Conservation (phyloP, 2,797 vertebrate species). For the Borostomias antarcticus region DNA sequence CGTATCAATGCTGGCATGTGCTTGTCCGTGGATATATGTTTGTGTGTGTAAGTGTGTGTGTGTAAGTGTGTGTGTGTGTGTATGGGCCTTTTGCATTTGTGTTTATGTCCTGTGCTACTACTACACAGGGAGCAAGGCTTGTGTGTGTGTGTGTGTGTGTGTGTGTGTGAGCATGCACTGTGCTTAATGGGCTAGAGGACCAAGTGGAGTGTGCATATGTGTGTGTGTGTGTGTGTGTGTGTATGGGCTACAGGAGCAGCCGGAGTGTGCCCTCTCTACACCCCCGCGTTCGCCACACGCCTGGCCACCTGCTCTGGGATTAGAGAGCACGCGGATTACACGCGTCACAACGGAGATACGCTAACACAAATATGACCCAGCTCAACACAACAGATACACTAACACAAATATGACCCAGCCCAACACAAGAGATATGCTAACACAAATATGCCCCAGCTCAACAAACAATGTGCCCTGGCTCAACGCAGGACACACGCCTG, state of each 20-base stretch:
- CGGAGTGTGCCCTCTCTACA: constrained; percentile 63
- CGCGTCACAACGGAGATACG: constrained; percentile 74
- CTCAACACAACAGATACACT: constrained; percentile 57
- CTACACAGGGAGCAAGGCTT: neutral
- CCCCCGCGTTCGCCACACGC: constrained; percentile 70
- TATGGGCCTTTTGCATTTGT: neutral
- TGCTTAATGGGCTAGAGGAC: neutral
- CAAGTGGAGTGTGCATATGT: constrained; percentile 9
- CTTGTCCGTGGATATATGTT: constrained; percentile 17
- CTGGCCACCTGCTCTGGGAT: constrained; percentile 80
- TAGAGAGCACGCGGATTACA: constrained; percentile 79
- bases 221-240: constrained; percentile 18
- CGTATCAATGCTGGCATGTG: constrained; percentile 38
- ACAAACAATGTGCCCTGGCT: too few species aligned
- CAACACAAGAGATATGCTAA: constrained; percentile 60
- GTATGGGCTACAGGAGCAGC: constrained; percentile 10
- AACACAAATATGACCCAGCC: constrained; percentile 52
- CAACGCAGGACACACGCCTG: too few species aligned
- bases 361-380: constrained; percentile 69
- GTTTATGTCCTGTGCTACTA: constrained; percentile 14
- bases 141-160: constrained; percentile 27
- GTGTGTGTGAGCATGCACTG: neutral
- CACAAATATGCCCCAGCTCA: constrained; percentile 42
- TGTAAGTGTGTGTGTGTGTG: constrained; percentile 14
- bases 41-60: constrained; percentile 15